These are phyloP conservation scores for Microplitis mediator DNA, from an alignment of 1,140 invertebrate species.

Conservation along the genomic window DNA sequence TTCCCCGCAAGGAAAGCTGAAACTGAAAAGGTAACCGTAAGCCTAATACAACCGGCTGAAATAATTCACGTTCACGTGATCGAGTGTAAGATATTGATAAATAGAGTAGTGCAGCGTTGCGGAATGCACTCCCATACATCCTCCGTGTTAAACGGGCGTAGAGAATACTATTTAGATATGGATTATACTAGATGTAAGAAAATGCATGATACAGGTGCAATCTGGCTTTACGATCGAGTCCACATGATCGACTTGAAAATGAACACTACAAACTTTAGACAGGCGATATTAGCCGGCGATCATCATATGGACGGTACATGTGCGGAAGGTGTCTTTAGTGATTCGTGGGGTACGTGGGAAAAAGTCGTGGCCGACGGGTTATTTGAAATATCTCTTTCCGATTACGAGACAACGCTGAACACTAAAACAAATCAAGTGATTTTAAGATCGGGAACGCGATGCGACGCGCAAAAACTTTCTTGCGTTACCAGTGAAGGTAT, in stretches of 20 bases:
- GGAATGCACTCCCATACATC: not conserved
- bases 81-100: not conserved
- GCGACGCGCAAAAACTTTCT: conserved; percentile 17
- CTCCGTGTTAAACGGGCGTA: too few species aligned
- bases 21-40: too few species aligned
- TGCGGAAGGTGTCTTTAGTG: too few species aligned
- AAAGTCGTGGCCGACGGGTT: too few species aligned
- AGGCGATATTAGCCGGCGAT: too few species aligned
- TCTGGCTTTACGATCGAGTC: not conserved
- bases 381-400: too few species aligned
- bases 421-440: not conserved
- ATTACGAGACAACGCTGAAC: not conserved
- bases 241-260: not conserved
- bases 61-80: not conserved
- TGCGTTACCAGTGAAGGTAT: conserved; percentile 26
- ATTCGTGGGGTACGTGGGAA: too few species aligned
- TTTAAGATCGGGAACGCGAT: conserved; percentile 6
- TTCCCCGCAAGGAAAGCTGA: not conserved
- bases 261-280: not conserved
- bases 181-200: not conserved
- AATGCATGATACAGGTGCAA: not conserved
- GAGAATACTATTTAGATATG: too few species aligned
- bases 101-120: not conserved
- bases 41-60: too few species aligned
- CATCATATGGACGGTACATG: too few species aligned